Percentiles rank a stretch among this genome's conserved stretches.
phyloP scores from a whole-genome alignment of 2,797 vertebrate species.

The Microchirus variegatus region DNA sequence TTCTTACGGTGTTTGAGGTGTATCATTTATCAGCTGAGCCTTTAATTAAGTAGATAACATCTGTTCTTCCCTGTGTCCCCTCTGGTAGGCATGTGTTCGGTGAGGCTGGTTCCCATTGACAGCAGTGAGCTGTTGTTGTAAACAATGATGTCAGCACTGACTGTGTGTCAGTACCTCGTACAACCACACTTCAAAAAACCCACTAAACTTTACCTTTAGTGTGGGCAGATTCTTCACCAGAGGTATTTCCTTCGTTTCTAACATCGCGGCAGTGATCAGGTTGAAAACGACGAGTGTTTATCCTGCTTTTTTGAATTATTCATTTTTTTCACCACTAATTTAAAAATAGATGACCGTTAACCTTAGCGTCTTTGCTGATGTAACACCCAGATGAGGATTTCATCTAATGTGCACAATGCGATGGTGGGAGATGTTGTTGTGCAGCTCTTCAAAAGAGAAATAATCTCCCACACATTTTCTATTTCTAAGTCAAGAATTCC shows the following conservation, averaged over 20 bases:
- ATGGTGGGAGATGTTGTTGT: constrained; percentile 72
- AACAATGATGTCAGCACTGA: too few species aligned
- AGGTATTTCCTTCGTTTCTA: constrained; percentile 19
- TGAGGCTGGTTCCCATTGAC: too few species aligned
- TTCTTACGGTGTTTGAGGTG: too few species aligned
- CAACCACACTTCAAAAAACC: background rate
- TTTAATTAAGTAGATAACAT: too few species aligned
- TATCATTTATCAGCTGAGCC: too few species aligned
- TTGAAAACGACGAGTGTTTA: constrained; percentile 38
- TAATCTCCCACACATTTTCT: constrained; percentile 80
- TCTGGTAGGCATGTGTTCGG: too few species aligned
- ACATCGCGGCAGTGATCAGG: constrained; percentile 42
- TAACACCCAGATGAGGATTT: constrained; percentile 72
- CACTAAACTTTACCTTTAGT: constrained; percentile 13
- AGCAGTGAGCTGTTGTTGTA: too few species aligned
- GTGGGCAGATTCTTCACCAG: constrained; percentile 22
- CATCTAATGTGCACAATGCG: constrained; percentile 68
- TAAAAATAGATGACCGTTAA: constrained; percentile 74
- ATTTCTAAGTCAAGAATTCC: constrained; percentile 81
- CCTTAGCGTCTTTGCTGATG: constrained; percentile 71
- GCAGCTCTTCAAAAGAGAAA: constrained; percentile 75
- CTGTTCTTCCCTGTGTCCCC: too few species aligned
- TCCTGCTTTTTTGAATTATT: constrained; percentile 62
- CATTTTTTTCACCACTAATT: constrained; percentile 69
- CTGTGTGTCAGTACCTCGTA: background rate